A percentile compares a stretch with the other conserved stretches of the same genome.
phyloP scores from a whole-genome alignment of 1,140 invertebrate species.

The Temnothorax longispinosus region DNA sequence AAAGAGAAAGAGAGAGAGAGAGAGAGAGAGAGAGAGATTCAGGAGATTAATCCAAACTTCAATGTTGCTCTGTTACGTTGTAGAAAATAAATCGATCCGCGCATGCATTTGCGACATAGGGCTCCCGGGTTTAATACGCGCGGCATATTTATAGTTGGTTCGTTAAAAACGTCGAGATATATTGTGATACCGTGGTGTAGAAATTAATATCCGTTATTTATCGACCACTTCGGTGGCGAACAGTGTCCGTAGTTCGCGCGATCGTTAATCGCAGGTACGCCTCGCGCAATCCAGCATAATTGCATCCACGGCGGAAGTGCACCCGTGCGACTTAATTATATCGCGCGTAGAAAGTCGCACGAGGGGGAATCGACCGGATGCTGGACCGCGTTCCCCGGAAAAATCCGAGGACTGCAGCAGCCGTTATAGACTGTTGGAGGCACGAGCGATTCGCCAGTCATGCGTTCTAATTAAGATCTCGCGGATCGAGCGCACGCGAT shows the following conservation, averaged over 20 bases:
- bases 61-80: conserved; percentile 1
- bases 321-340: conserved; percentile 65
- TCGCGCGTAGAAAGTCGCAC: conserved; percentile 52
- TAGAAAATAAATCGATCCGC: conserved; percentile 27
- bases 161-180: conserved; percentile 34
- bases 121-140: conserved; percentile 32
- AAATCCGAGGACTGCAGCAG: conserved; percentile 62
- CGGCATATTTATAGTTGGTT: conserved; percentile 29
- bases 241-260: conserved; percentile 56
- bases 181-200: conserved; percentile 38
- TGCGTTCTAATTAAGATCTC: conserved; percentile 76
- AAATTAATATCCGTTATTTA: conserved; percentile 64
- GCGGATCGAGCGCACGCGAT: conserved; percentile 71
- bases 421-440: conserved; percentile 19
- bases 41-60: conserved; percentile 15
- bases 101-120: background rate
- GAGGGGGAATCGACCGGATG: conserved; percentile 64
- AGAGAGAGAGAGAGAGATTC: background rate
- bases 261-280: conserved; percentile 62
- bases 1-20: too few relatives aligned
- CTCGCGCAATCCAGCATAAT: conserved; percentile 60
- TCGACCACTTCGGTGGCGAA: conserved; percentile 37
- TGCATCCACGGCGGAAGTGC: conserved; percentile 60
- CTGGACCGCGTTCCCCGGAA: conserved; percentile 64
- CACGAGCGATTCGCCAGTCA: conserved; percentile 71